These are phyloP conservation scores for Anastrepha obliqua DNA, from an alignment of 1,140 invertebrate species.

Conservation along the genomic window DNA sequence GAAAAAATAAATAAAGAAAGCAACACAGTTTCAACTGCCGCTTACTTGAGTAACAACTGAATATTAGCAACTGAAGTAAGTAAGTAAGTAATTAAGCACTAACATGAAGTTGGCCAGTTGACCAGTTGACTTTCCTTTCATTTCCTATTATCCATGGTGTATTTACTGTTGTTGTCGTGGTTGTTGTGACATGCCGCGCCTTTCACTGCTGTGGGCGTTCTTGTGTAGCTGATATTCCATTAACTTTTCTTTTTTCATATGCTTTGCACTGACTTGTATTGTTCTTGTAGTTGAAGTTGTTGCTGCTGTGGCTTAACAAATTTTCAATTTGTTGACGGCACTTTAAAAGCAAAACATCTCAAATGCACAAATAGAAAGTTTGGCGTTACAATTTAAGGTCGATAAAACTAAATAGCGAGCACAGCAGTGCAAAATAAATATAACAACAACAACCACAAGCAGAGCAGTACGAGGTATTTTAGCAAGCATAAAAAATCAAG, in stretches of 20 bases:
- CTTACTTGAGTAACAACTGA: neutral
- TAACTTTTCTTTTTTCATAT: neutral
- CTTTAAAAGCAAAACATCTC: conserved; percentile 33
- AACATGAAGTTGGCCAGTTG: conserved; percentile 11
- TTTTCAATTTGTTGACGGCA: conserved; percentile 48
- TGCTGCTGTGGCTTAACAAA: neutral
- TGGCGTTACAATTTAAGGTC: conserved; percentile 49
- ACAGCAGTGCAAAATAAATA: neutral
- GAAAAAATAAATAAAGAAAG: neutral
- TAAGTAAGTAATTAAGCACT: conserved; percentile 2
- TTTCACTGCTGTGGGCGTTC: conserved; percentile 2
- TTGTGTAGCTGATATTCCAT: neutral
- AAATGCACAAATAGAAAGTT: conserved; percentile 48
- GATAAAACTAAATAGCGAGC: conserved; percentile 7
- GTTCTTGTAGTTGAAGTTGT: neutral
- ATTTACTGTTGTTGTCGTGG: neutral
- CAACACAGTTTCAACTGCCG: conserved; percentile 26
- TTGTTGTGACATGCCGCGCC: conserved; percentile 29
- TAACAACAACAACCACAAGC: neutral
- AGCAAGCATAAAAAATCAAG: neutral
- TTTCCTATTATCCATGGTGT: neutral
- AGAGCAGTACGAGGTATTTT: neutral
- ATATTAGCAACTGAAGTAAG: neutral
- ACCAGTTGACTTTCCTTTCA: conserved; percentile 37
- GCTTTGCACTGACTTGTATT: neutral